Percentiles rank a stretch among this genome's conserved stretches.
Evolutionary conservation across 1,140 invertebrate genomes (phyloP).

Genomic region (Pantala flavescens): DNA sequence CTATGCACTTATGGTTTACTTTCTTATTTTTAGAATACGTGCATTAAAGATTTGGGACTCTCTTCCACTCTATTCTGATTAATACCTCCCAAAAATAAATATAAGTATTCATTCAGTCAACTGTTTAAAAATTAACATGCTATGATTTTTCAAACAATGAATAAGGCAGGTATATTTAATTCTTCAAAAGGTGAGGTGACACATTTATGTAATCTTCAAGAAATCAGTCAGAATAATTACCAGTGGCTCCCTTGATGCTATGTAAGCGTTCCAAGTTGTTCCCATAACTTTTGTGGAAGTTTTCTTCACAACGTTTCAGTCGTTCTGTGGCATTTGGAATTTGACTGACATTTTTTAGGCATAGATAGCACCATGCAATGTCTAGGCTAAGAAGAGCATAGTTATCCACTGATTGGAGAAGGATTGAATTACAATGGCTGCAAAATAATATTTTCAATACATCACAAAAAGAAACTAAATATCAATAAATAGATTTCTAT

Average conservation of each 20-base stretch:
- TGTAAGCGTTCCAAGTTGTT: conserved; percentile 54
- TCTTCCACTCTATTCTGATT: no score
- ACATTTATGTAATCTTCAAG: conserved; percentile 19
- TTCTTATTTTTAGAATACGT: no score
- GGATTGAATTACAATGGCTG: conserved; percentile 53
- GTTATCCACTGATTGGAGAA: conserved; percentile 64
- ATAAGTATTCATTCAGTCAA: no score
- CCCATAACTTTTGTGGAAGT: conserved; percentile 58
- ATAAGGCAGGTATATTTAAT: no score
- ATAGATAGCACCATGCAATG: conserved; percentile 75
- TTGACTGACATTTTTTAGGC: conserved; percentile 54
- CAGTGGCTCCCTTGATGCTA: conserved; percentile 52
- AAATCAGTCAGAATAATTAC: conserved; percentile 28
- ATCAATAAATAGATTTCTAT: no score
- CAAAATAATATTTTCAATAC: conserved; percentile 22
- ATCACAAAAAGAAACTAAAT: conserved; percentile 21
- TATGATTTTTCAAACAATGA: no score
- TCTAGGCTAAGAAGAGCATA: conserved; percentile 69
- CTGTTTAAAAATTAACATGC: no score
- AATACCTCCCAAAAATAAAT: no score
- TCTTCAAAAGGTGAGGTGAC: no score
- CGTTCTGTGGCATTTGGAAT: conserved; percentile 59
- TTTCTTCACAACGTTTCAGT: conserved; percentile 50
- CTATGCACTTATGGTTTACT: no score
- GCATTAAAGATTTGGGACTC: no score